Evolutionary conservation across 2,888 invertebrate genomes (phyloP).

Genomic region (Synanthedon tipuliformis): DNA sequence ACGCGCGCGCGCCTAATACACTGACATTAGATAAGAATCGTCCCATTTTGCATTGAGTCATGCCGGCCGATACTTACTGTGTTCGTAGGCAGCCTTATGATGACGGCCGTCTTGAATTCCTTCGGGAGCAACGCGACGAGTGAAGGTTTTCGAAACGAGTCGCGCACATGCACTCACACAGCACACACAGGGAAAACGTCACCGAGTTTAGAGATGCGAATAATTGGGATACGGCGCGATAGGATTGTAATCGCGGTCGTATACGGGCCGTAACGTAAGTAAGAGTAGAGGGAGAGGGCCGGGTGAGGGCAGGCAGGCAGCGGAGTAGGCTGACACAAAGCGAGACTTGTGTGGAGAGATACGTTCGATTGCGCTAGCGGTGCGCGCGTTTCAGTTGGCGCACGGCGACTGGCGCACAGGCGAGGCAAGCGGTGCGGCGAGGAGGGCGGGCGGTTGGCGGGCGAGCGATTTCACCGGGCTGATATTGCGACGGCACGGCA

Average conservation of each 20-base stretch:
- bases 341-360: conserved; percentile 40
- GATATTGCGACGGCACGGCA: conserved; percentile 66
- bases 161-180: conserved; percentile 45
- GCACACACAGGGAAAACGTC: conserved; percentile 18
- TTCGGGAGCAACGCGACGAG: conserved; percentile 40
- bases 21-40: conserved; percentile 61
- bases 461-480: conserved; percentile 69
- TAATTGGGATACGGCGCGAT: conserved; percentile 19
- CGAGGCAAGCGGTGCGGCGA: conserved; percentile 46
- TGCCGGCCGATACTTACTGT: conserved; percentile 63
- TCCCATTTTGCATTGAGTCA: conserved; percentile 67
- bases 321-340: conserved; percentile 26
- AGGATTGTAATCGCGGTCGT: conserved; percentile 30
- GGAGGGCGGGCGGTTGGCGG: conserved; percentile 63
- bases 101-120: conserved; percentile 66
- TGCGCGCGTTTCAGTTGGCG: conserved; percentile 70
- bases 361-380: conserved; percentile 63
- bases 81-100: conserved; percentile 68
- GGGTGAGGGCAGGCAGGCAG: conserved; percentile 35
- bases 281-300: conserved; percentile 26
- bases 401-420: conserved; percentile 67
- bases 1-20: conserved; percentile 5
- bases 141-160: conserved; percentile 38
- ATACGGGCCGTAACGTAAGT: conserved; percentile 15
- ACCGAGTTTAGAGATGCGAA: conserved; percentile 20